Percentiles rank a stretch among this genome's conserved stretches.
Conservation (phyloP, 2,113 vertebrate species). For the Oreochromis niloticus region DNA sequence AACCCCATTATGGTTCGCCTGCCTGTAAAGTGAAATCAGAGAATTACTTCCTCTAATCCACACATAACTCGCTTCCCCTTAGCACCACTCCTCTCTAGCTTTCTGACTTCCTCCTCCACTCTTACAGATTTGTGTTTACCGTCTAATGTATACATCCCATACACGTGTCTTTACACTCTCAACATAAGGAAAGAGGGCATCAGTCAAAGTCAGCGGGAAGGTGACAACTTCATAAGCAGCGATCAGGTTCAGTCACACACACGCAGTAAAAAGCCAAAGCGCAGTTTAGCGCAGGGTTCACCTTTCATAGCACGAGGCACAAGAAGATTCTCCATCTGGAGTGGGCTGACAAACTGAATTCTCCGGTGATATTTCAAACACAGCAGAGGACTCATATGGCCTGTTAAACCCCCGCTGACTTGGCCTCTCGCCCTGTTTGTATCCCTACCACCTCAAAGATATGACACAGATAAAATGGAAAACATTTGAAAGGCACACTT, state of each 20-base stretch:
- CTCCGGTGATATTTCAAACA: slow-evolving; percentile 4
- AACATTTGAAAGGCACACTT: background rate
- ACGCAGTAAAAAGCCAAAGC: background rate
- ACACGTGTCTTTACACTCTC: background rate
- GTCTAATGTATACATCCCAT: background rate
- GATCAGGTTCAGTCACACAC: slow-evolving; percentile 16
- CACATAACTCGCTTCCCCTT: background rate
- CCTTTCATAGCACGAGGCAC: slow-evolving; percentile 13
- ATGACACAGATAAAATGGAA: background rate
- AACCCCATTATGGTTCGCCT: background rate
- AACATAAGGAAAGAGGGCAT: background rate
- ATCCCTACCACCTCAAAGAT: background rate
- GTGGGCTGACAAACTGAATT: background rate
- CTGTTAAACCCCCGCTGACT: background rate
- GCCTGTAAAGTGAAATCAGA: background rate
- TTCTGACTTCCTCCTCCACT: background rate
- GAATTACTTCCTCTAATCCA: background rate
- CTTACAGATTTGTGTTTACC: background rate
- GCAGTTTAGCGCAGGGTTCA: background rate
- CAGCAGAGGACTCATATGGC: slow-evolving; percentile 1
- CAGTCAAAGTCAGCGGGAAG: background rate
- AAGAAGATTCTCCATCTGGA: background rate
- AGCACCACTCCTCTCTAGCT: background rate
- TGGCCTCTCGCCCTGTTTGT: background rate
- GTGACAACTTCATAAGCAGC: slow-evolving; percentile 1